Conservation (phyloP, 2,888 invertebrate genomes). For the Drepanosiphum platanoidis region DNA sequence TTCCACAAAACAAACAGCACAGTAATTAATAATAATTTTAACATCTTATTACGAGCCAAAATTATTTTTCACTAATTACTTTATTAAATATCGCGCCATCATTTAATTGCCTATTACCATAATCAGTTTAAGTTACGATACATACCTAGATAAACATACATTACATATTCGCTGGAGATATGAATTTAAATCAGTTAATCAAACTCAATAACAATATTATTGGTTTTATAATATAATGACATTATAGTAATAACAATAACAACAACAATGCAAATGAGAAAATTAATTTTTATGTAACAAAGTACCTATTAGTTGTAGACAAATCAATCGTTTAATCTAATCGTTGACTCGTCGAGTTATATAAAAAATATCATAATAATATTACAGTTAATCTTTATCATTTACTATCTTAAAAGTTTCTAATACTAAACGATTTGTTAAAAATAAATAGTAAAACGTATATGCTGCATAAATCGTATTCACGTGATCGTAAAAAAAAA, state of each 20-base stretch:
- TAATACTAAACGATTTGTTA: background rate
- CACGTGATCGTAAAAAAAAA: too few relatives aligned
- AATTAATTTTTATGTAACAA: background rate
- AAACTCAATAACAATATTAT: background rate
- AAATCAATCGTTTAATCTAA: slow-evolving; percentile 30
- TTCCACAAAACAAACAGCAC: background rate
- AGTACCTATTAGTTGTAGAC: too few relatives aligned
- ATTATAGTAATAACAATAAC: background rate
- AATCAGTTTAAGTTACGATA: background rate
- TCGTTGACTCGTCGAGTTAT: background rate
- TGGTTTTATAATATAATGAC: background rate
- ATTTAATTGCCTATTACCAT: background rate
- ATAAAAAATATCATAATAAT: slow-evolving; percentile 26
- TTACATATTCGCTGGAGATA: background rate
- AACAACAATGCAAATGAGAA: background rate
- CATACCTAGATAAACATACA: too few relatives aligned
- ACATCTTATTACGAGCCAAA: background rate
- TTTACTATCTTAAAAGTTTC: slow-evolving; percentile 33
- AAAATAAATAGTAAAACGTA: too few relatives aligned
- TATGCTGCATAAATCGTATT: too few relatives aligned
- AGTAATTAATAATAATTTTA: background rate
- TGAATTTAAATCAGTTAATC: background rate
- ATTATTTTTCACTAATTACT: background rate
- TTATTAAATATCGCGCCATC: background rate
- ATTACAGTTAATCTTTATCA: slow-evolving; percentile 16